Base-by-base conservation (phyloP, 2,888 invertebrate species). In the Nudaria mundana region DNA sequence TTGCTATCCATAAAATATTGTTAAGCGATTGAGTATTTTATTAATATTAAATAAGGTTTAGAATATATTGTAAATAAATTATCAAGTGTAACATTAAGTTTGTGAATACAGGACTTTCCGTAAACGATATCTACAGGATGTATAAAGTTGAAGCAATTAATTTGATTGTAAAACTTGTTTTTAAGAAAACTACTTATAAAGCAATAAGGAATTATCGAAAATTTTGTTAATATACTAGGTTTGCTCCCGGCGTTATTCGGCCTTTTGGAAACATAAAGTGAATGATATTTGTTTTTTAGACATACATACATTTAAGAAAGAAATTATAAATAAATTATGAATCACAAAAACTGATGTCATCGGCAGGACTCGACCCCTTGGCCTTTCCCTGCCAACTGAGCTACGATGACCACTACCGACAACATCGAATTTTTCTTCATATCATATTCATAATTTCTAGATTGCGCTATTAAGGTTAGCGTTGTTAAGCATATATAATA, bases 61-160 rank as follows among this genome's bases (percentile, higher is more conserved):
- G 3, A 13, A 7, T n/a, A 10, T 32, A 10, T 30, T 0, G 8
- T 5, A 1, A 10, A 3, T 8, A 2, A 1, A 15, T 26, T 28
- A 10, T 13, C 2, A 11, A 15, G 2, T 11, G 36, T 34, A 13
- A 36, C 29, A 20, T 10, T 43, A 40, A 13, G 3, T 30, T 47
- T 39, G 62, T 33, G 32, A 33, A 57, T 50, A 38, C 30, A 44
- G 35, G 34, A 36, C 36, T 54, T 53, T 39, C 38, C 38, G 39
- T 42, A 33, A 40, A 30, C 25, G 12, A 23, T 35, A 20, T 33
- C 8, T 34, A 43, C 37, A 43, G 42, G 42, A 25, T 37, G 42
- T 43, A 38, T 37, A 26, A 15, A 30, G 22, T 29, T 30, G 8
- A 29, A 23, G 24, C 18, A 25, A 35, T 33, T 42, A 37, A 42